Evolutionary conservation across 2,113 vertebrate genomes (phyloP).

Genomic region (Isurus oxyrinchus): DNA sequence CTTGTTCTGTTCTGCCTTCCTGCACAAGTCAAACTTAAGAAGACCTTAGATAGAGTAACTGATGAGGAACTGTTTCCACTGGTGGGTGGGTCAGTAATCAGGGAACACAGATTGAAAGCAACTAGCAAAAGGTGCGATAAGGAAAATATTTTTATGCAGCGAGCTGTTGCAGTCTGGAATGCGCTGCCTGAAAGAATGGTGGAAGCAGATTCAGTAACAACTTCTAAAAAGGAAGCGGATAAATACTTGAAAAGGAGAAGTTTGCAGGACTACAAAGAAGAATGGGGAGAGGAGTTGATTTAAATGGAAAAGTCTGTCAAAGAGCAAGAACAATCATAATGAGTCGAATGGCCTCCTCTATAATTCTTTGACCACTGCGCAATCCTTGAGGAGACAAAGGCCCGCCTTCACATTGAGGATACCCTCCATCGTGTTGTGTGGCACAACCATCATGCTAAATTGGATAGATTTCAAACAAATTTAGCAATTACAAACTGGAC

Average conservation of each 20-base stretch:
- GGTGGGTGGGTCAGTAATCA: background rate
- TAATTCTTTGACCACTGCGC: too few species aligned
- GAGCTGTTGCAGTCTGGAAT: background rate
- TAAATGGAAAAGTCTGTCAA: background rate
- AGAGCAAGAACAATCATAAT: background rate
- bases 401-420: too few species aligned
- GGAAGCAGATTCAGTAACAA: background rate
- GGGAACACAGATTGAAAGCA: background rate
- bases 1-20: background rate
- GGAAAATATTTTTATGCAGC: background rate
- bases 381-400: too few species aligned
- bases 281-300: background rate
- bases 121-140: background rate
- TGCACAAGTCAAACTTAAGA: background rate
- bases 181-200: background rate
- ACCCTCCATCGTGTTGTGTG: too few species aligned
- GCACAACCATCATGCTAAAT: too few species aligned
- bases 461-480: too few species aligned
- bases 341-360: background rate
- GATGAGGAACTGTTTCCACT: background rate
- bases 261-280: background rate
- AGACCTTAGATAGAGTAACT: background rate
- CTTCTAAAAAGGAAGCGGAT: background rate
- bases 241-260: background rate
- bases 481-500: too few species aligned